phyloP scores from a whole-genome alignment of 2,888 invertebrate species.

The Nebria salina region DNA sequence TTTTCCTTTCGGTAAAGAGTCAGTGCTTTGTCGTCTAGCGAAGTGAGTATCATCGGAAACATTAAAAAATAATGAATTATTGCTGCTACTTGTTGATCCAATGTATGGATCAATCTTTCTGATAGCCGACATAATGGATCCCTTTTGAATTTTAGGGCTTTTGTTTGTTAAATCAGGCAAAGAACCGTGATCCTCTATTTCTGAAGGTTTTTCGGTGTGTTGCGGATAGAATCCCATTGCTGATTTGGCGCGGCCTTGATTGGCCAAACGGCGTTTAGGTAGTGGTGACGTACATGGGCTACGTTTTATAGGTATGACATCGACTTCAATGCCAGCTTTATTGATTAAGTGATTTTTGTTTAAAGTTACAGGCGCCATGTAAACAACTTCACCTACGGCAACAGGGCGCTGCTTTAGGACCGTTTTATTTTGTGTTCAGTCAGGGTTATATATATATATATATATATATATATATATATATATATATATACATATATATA shows the following conservation, averaged over 20 bases:
- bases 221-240: constrained; percentile 57
- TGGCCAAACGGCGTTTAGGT: constrained; percentile 52
- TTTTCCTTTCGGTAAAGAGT: constrained; percentile 56
- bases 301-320: constrained; percentile 62
- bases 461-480: too few species aligned
- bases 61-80: constrained; percentile 55
- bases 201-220: constrained; percentile 33
- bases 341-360: constrained; percentile 68
- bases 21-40: constrained; percentile 52
- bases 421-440: background rate
- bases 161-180: constrained; percentile 58
- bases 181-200: constrained; percentile 57
- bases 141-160: constrained; percentile 50
- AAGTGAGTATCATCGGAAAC: constrained; percentile 20
- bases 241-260: constrained; percentile 57
- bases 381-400: constrained; percentile 61
- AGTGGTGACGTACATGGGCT: constrained; percentile 61
- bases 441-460: background rate
- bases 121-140: constrained; percentile 56
- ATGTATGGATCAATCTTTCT: constrained; percentile 57
- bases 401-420: background rate
- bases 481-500: too few species aligned
- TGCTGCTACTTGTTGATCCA: constrained; percentile 54
- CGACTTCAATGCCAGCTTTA: constrained; percentile 64
- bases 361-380: constrained; percentile 63